Conservation (phyloP, 2,113 vertebrate genomes). For the Microtus montanus region DNA sequence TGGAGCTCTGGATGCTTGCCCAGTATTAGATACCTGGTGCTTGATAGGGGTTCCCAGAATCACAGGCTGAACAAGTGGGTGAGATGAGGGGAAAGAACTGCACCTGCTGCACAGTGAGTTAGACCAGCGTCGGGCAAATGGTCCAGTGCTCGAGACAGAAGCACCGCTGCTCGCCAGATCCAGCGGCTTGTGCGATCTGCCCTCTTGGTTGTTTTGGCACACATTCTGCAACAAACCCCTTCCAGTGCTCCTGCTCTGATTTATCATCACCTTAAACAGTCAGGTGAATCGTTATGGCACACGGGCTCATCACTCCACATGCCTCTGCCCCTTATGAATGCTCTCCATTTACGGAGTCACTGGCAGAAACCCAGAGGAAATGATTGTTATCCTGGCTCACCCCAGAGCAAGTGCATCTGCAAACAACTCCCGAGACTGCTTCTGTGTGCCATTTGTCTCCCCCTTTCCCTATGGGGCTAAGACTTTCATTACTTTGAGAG, state of each 20-base stretch:
- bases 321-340: slow-evolving; percentile 76
- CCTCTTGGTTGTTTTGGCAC: neutral
- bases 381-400: slow-evolving; percentile 65
- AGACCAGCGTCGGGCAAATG: neutral
- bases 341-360: slow-evolving; percentile 57
- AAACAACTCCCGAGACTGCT: slow-evolving; percentile 53
- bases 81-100: neutral
- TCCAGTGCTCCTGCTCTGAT: slow-evolving; percentile 33
- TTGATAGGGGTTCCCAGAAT: neutral
- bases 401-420: slow-evolving; percentile 69
- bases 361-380: slow-evolving; percentile 72
- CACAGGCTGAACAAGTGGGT: neutral
- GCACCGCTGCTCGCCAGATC: fast-evolving
- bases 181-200: neutral
- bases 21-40: neutral
- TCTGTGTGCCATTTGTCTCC: slow-evolving; percentile 60
- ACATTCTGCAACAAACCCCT: neutral
- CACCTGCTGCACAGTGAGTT: neutral
- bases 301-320: slow-evolving; percentile 67
- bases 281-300: slow-evolving; percentile 80
- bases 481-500: neutral
- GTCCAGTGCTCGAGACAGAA: neutral
- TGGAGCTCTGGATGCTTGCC: neutral
- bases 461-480: neutral
- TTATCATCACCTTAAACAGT: slow-evolving; percentile 72